Conservation (phyloP, 2,888 invertebrate genomes). For the Chloroclystis v-ata region DNA sequence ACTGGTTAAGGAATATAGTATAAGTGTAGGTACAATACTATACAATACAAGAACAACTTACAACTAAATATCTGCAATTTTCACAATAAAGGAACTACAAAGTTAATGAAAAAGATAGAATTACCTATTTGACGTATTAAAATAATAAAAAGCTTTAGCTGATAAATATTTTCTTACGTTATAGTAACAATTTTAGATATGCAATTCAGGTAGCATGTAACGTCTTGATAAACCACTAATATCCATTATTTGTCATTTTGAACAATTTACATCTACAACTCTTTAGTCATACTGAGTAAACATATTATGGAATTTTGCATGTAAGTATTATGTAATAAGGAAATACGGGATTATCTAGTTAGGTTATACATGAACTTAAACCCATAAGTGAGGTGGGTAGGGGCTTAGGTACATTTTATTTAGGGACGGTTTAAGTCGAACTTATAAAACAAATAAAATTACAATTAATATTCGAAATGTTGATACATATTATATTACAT, state of each 20-base stretch:
- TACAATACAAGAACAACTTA: slow-evolving; percentile 15
- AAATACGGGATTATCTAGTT: too few species aligned
- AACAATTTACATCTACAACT: not conserved
- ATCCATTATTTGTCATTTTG: not conserved
- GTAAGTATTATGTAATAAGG: not conserved
- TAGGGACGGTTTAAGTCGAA: too few species aligned
- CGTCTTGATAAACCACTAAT: not conserved
- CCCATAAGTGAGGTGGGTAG: too few species aligned
- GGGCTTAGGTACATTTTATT: too few species aligned
- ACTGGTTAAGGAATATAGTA: slow-evolving; percentile 18
- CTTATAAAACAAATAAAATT: too few species aligned
- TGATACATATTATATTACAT: too few species aligned
- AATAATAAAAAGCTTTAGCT: too few species aligned
- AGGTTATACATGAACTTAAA: too few species aligned
- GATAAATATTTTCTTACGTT: not conserved
- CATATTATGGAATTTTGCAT: not conserved
- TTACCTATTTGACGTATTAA: too few species aligned
- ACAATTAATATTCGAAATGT: too few species aligned
- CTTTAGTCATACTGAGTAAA: not conserved
- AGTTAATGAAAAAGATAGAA: not conserved
- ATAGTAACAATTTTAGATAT: not conserved
- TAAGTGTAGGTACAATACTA: slow-evolving; percentile 7
- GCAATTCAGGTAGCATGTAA: slow-evolving; percentile 5
- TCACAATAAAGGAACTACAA: not conserved
- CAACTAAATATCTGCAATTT: slow-evolving; percentile 6